Conservation (phyloP, 2,888 invertebrate genomes). For the Hydroisotoma schaefferi region DNA sequence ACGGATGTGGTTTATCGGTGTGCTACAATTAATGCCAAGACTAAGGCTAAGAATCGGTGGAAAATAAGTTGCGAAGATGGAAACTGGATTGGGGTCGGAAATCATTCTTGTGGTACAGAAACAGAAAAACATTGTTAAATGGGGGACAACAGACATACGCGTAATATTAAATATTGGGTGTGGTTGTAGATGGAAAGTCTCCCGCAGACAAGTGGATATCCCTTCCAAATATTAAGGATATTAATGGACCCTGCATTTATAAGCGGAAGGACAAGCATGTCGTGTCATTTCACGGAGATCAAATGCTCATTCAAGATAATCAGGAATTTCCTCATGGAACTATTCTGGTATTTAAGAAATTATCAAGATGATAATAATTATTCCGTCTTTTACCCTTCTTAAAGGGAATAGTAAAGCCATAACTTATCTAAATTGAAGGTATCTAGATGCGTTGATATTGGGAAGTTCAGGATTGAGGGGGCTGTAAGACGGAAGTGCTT, state of each 20-base stretch:
- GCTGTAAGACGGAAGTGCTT: constrained; percentile 68
- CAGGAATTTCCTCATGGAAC: constrained; percentile 77
- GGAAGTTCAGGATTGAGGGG: constrained; percentile 76
- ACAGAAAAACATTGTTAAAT: not conserved
- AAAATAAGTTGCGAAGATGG: constrained; percentile 80
- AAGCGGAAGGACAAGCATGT: constrained; percentile 66
- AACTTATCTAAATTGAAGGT: constrained; percentile 50
- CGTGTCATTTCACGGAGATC: constrained; percentile 75
- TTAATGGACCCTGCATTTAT: constrained; percentile 63
- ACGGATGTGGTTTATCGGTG: constrained; percentile 81
- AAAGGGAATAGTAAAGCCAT: too few relatives aligned
- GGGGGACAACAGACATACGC: not conserved
- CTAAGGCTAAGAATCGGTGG: constrained; percentile 65
- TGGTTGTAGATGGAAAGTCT: constrained; percentile 1
- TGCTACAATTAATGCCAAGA: constrained; percentile 35
- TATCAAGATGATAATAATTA: constrained; percentile 7
- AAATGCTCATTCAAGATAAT: constrained; percentile 69
- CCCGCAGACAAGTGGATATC: constrained; percentile 7
- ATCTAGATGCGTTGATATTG: constrained; percentile 74
- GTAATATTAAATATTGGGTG: too few relatives aligned
- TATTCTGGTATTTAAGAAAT: constrained; percentile 57
- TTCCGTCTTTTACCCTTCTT: not conserved
- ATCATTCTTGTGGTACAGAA: constrained; percentile 55
- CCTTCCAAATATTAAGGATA: constrained; percentile 20
- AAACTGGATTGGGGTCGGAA: constrained; percentile 75